phyloP scores from a whole-genome alignment of 1,140 invertebrate species.

The Cecropterus lyciades region DNA sequence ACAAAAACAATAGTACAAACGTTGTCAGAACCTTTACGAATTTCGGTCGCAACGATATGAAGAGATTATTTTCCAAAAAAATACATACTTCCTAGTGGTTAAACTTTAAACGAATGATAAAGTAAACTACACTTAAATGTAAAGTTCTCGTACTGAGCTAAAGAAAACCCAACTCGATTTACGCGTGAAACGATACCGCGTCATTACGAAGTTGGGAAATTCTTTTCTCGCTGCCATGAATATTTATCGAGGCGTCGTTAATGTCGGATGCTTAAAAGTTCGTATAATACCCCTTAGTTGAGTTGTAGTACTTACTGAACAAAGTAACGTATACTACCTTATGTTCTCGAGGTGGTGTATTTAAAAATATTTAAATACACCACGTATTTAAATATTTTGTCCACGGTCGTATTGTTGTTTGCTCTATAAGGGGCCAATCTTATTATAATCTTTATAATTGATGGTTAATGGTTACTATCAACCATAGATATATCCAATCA shows the following conservation, averaged over 20 bases:
- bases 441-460: too few relatives aligned
- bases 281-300: conserved; percentile 32
- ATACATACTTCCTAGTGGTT: too few relatives aligned
- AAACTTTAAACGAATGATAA: background rate
- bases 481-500: too few relatives aligned
- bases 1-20: too few relatives aligned
- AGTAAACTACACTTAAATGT: background rate
- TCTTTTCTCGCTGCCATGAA: conserved; percentile 42
- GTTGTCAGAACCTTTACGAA: too few relatives aligned
- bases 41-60: too few relatives aligned
- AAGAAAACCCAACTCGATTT: conserved; percentile 7
- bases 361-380: background rate
- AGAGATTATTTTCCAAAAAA: too few relatives aligned
- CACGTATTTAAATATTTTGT: too few relatives aligned
- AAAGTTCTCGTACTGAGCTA: conserved; percentile 4
- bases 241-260: conserved; percentile 43
- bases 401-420: too few relatives aligned
- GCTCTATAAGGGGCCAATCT: too few relatives aligned
- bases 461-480: too few relatives aligned
- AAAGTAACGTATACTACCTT: conserved; percentile 1
- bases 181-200: conserved; percentile 35
- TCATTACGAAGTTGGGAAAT: conserved; percentile 42
- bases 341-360: background rate
- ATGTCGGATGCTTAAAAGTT: conserved; percentile 41
- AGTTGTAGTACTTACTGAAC: conserved; percentile 20